Conservation (phyloP, 1,140 invertebrate species). For the Nymphalis io region DNA sequence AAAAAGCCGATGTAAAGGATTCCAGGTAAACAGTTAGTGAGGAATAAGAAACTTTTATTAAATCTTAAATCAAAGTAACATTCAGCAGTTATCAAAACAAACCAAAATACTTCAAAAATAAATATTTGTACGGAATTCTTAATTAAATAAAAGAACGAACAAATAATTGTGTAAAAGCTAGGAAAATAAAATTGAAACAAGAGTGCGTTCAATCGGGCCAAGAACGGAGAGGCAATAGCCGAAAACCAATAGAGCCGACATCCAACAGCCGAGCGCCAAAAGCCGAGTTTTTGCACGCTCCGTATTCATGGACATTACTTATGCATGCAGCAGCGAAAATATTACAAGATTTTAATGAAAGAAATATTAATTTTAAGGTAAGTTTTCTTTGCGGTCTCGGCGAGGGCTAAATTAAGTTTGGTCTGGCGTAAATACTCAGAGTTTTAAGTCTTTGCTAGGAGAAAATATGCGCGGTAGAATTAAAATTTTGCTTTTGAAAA, state of each 20-base stretch:
- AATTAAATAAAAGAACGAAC: constrained; percentile 52
- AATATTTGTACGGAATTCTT: constrained; percentile 52
- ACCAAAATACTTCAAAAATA: constrained; percentile 33
- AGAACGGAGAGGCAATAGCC: background rate
- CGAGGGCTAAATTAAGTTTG: constrained; percentile 68
- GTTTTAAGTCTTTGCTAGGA: constrained; percentile 32
- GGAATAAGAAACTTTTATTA: background rate
- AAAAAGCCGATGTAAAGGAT: too few species aligned
- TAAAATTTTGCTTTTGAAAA: constrained; percentile 23
- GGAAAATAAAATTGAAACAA: constrained; percentile 52
- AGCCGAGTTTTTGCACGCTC: constrained; percentile 63
- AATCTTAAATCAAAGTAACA: background rate
- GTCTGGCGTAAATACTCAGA: constrained; percentile 53
- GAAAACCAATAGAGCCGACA: background rate
- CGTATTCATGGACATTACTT: constrained; percentile 81
- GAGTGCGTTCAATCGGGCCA: constrained; percentile 38
- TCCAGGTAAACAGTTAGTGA: too few species aligned
- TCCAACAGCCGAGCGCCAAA: background rate
- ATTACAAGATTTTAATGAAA: constrained; percentile 83
- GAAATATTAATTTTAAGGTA: constrained; percentile 81
- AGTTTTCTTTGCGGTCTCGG: constrained; percentile 73
- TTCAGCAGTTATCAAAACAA: background rate
- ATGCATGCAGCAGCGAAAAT: constrained; percentile 82
- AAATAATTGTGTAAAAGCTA: constrained; percentile 31
- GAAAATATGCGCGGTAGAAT: constrained; percentile 49